Conservation (phyloP, 2,797 vertebrate genomes). For the Melanotaenia nigrans region DNA sequence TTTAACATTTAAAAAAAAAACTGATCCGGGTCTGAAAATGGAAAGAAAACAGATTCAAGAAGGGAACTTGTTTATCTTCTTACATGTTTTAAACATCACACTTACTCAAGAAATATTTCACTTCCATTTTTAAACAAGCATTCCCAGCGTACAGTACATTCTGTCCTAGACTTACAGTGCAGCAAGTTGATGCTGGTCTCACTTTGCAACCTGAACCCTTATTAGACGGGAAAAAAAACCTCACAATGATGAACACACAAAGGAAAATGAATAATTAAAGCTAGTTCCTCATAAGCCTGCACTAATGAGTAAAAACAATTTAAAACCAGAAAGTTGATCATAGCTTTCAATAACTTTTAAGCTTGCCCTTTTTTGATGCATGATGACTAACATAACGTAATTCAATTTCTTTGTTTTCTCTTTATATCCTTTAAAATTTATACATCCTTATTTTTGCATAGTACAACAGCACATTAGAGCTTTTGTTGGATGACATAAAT, state of each 20-base stretch:
- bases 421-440: background rate
- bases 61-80: background rate
- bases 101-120: background rate
- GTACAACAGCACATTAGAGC: background rate
- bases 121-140: background rate
- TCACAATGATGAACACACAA: background rate
- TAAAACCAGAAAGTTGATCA: background rate
- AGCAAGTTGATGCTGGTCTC: conserved; percentile 9
- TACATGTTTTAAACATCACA: conserved; percentile 7
- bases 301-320: background rate
- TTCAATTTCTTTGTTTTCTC: background rate
- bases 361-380: background rate
- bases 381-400: background rate
- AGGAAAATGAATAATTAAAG: conserved; percentile 15
- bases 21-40: conserved; percentile 1
- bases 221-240: background rate
- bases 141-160: conserved; percentile 11
- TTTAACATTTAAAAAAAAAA: background rate
- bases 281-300: background rate
- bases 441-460: background rate
- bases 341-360: background rate
- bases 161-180: conserved; percentile 15
- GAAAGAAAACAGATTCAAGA: conserved; percentile 16
- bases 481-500: background rate
- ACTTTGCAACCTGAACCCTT: background rate